Base-by-base conservation (phyloP, 2,797 vertebrate genomes). In the Epinephelus coioides region DNA sequence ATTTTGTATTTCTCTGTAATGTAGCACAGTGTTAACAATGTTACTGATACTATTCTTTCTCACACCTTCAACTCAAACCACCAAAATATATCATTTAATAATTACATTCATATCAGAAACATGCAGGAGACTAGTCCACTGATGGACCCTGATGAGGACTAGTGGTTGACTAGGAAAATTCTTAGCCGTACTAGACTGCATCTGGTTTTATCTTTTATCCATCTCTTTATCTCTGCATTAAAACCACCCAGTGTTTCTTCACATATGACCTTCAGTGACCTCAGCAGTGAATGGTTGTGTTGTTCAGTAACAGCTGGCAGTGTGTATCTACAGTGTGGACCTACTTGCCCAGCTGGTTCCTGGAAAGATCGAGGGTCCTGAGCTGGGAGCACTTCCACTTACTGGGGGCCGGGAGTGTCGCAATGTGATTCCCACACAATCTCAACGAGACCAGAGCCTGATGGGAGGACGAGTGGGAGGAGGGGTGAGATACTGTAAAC, bases 331-430 rank as follows among this genome's bases (percentile, higher is more conserved):
- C 23, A 27, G 46, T 23, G 57, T 76, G 56, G 74, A 95, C 97
- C 90, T 95, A 99, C 98, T 96, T 99, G 77, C 98, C 98, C 53
- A 99, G 94, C 44, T 97, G 96, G 93, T 99, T 99, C 90, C 92
- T 96, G 63, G 98, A 99, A 76, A 99, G 96, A 88, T 99, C 98
- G 21, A 99, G 92, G 2, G 95, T 96, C 91, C 96, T 96, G 56
- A 99, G 97, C 19, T 94, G 94, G 15, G 90, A 95, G 89, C 98
- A 99, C 73, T 94, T 96, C 98, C 98, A 99, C 82, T 96, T 97
- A 62, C 91, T 95, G 49, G 95, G 93, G 0, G 95, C 78, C 0
- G 98, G 98, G 47, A 99, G 94, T 0, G 92, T 63, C 14, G 76
- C 67, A 62, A 99, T 94, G 63, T 96, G 95, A 93, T 99, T 99